Base-by-base conservation (phyloP, 2,888 invertebrate genomes). In the Athrips mouffetella region DNA sequence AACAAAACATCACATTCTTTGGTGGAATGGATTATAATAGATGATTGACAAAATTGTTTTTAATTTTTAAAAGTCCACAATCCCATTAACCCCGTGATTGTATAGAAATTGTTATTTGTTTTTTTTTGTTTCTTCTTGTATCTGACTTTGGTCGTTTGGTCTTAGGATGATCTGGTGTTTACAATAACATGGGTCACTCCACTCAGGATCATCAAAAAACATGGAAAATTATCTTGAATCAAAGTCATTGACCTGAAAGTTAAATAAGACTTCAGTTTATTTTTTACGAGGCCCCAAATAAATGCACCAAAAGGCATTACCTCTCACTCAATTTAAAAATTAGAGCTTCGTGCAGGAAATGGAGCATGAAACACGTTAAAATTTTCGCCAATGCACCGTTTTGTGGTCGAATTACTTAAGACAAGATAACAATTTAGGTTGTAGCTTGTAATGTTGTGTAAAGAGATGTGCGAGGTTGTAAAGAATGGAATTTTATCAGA, bases 401-500 rank as follows among this genome's bases (percentile, higher is more conserved):
- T 16, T 37, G 20, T 37, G 37, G 35, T 39, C 41, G 42, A 40
- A 37, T 33, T 27, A 42, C n/a, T 11, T 20, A 33, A 27, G 40
- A 44, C 48, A 54, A 57, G 52, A 41, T 53, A 50, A 49, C 49
- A 50, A 47, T 18, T 58, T n/a, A 30, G 16, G 10, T 25, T 21
- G 7, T n/a, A 11, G n/a, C n/a, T 4, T 27, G 18, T 27, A 13
- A 10, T 18, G 23, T 10, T 30, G 16, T 16, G 44, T 37, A 37
- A 27, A 27, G 20, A 37, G 20, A 37, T 16, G 20, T 20, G 25
- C 18, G 16, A 57, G 54, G 55, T 60, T 54, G 53, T 57, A 51
- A 59, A 54, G 58, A 54, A 52, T 58, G 49, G 61, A 71, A 72
- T 80, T 76, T 87, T 85, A 87, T 87, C 86, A 80, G 70, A 79